Percentiles rank a stretch among this genome's conserved stretches.
These are phyloP conservation scores for Calidris pygmaea DNA, from an alignment of 2,113 vertebrate genomes.

Conservation along the genomic window DNA sequence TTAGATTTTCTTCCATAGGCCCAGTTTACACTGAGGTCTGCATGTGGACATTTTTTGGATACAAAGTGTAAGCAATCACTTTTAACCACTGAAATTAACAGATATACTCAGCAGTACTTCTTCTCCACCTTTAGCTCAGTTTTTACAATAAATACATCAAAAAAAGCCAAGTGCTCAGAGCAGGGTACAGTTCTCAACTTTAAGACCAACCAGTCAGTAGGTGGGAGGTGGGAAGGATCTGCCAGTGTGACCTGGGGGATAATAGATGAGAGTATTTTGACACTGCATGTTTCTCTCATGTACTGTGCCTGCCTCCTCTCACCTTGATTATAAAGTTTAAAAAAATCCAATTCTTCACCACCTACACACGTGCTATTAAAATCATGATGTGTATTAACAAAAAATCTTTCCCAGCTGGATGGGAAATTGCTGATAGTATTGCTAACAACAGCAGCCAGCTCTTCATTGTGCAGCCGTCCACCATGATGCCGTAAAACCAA, in stretches of 20 bases:
- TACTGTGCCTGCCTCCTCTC: slow-evolving; percentile 59
- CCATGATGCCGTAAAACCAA: slow-evolving; percentile 4
- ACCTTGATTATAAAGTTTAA: slow-evolving; percentile 69
- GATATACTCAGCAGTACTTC: background rate
- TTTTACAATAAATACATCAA: slow-evolving; percentile 23
- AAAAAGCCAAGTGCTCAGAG: slow-evolving; percentile 18
- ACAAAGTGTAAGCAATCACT: slow-evolving; percentile 1
- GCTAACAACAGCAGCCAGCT: background rate
- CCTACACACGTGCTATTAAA: slow-evolving; percentile 68
- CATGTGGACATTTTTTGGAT: background rate
- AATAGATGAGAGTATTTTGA: slow-evolving; percentile 62
- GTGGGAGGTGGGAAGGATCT: slow-evolving; percentile 68
- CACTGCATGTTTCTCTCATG: slow-evolving; percentile 52
- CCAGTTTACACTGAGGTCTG: background rate
- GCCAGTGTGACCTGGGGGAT: slow-evolving; percentile 61
- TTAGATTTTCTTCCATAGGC: background rate
- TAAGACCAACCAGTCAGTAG: slow-evolving; percentile 52
- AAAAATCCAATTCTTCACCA: slow-evolving; percentile 59
- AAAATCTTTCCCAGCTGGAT: slow-evolving; percentile 61
- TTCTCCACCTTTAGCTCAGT: slow-evolving; percentile 35
- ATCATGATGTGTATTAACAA: slow-evolving; percentile 66
- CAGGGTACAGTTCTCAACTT: slow-evolving; percentile 22
- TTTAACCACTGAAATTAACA: background rate
- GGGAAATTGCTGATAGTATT: slow-evolving; percentile 46
- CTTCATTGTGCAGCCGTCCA: slow-evolving; percentile 25